Evolutionary conservation across 2,113 vertebrate species (phyloP).

Genomic region (Acanthisitta chloris): DNA sequence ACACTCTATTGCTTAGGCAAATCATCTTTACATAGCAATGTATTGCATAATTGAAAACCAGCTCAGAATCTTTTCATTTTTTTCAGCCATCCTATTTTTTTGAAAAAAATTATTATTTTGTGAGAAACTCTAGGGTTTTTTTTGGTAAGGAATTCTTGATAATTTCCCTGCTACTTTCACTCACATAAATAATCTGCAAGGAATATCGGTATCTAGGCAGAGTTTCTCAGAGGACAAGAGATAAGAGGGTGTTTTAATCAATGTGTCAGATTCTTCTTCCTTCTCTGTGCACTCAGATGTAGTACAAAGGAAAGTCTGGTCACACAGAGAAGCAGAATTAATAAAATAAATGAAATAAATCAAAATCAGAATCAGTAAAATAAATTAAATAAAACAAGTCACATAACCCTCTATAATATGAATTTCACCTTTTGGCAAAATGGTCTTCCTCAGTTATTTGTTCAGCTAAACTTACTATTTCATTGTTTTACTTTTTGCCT

Average conservation of each 20-base stretch:
- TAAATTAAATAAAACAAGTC: neutral
- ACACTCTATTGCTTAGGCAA: neutral
- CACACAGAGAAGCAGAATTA: neutral
- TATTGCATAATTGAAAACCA: neutral
- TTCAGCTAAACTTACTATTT: neutral
- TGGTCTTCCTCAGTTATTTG: neutral
- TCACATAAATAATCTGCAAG: neutral
- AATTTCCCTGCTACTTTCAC: neutral
- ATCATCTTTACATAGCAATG: neutral
- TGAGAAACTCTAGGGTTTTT: neutral
- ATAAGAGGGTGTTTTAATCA: neutral
- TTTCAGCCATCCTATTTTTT: neutral
- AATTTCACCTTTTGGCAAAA: neutral
- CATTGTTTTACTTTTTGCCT: neutral
- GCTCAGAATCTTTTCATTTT: neutral
- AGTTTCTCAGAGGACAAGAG: neutral
- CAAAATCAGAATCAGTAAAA: neutral
- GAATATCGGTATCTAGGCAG: neutral
- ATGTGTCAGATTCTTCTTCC: neutral
- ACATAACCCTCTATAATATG: rapidly evolving
- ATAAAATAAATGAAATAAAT: neutral
- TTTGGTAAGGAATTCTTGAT: neutral
- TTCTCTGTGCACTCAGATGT: neutral
- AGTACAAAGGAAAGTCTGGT: neutral
- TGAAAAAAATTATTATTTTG: neutral